phyloP scores from a whole-genome alignment of 2,888 invertebrate species.

The Odontocerum albicorne region DNA sequence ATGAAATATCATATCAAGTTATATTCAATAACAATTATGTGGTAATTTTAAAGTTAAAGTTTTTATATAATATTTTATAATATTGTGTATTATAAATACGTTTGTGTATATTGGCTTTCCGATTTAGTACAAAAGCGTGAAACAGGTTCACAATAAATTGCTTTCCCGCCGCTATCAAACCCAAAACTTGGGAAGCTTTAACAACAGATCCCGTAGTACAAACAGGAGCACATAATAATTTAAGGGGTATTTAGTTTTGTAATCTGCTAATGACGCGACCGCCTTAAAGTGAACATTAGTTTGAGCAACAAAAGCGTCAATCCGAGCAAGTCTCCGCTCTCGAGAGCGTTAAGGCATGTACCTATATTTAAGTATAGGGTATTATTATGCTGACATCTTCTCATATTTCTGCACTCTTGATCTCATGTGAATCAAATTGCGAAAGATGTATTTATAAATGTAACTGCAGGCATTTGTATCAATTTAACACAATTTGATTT shows the following conservation, averaged over 20 bases:
- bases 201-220: constrained; percentile 5
- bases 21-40: no score
- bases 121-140: constrained; percentile 4
- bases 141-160: neutral
- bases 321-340: constrained; percentile 8
- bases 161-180: neutral
- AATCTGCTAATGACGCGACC: constrained; percentile 21
- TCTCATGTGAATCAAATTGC: no score
- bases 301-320: constrained; percentile 21
- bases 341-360: constrained; percentile 3
- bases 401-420: constrained; percentile 15
- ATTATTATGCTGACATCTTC: constrained; percentile 2
- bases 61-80: no score
- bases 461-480: no score
- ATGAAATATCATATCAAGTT: no score
- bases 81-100: no score
- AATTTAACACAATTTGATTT: no score
- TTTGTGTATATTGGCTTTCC: no score
- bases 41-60: no score
- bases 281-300: constrained; percentile 21
- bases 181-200: constrained; percentile 11
- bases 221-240: constrained; percentile 19
- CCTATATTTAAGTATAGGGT: constrained; percentile 8
- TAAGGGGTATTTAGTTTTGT: constrained; percentile 21
- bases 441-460: no score